Base-by-base conservation (phyloP, 2,113 vertebrate genomes). In the Tupaia chinensis region DNA sequence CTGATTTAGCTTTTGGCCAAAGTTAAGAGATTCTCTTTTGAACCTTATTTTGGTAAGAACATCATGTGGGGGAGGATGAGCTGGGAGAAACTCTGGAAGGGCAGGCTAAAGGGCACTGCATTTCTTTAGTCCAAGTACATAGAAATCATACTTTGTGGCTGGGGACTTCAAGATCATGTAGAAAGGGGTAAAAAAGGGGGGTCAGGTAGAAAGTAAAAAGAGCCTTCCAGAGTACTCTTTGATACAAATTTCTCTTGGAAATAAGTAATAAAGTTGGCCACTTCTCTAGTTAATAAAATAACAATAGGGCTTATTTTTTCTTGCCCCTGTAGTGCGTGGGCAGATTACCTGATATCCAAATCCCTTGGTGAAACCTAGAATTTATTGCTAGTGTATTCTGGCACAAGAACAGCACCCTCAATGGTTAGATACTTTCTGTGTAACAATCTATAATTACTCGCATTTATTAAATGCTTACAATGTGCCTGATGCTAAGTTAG, bases 1-100 rank as follows among this genome's bases (percentile, higher is more conserved):
- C 54, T 89, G 83, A 94, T 95, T 96, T 96, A 96, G 95, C 88
- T 97, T 97, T 97, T 97, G 94, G 97, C 96, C 73, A 29, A 74
- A 97, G 95, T 97, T 96, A 92, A 97, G 94, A 96, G 77, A 87
- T 10, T 91, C 60, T 94, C 19, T 89, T 93, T 68, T 63, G 87
- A 94, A 61, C 56, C 93, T 97, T 95, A 74, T 95, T 97, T 96
- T 92, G 80, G 89, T 95, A 83, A 91, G 95, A 94, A 58, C 25
- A 74, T 81, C 32, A 60, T 66, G n/a, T 2, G n/a, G 23, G 22
- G 44, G 25, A 78, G 63, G 63, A 23, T 2, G 32, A 20, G 34
- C 29, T 1, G 53, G 65, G 61, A 84, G 77, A 77, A 65, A 4
- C 17, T 80, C 79, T 56, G 44, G 54, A 44, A 78, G 56, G 88